Conservation (phyloP, 2,888 invertebrate species). For the Caenorhabditis wallacei region DNA sequence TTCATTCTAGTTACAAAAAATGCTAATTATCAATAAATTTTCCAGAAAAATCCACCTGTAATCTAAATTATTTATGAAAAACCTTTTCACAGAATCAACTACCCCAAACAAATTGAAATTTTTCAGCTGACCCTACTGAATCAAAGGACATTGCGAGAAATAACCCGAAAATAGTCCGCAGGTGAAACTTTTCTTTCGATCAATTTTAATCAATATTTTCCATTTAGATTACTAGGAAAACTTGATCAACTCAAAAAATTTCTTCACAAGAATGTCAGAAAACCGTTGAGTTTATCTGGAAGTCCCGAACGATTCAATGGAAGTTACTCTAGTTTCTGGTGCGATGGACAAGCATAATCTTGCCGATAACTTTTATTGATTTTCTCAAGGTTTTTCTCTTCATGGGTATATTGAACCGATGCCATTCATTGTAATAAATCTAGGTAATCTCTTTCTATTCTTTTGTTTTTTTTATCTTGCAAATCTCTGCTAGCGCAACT, state of each 20-base stretch:
- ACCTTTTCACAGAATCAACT: background rate
- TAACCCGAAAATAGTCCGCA: slow-evolving; percentile 68
- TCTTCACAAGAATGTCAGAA: slow-evolving; percentile 72
- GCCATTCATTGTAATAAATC: slow-evolving; percentile 36
- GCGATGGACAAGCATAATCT: slow-evolving; percentile 43
- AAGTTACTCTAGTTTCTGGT: slow-evolving; percentile 74
- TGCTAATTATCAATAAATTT: too few relatives aligned
- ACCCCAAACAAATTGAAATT: background rate
- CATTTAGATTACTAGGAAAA: slow-evolving; percentile 68
- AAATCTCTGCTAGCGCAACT: slow-evolving; percentile 5
- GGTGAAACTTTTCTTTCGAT: slow-evolving; percentile 39
- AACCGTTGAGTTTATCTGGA: slow-evolving; percentile 69
- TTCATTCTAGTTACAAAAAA: too few relatives aligned
- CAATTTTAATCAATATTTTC: too few relatives aligned
- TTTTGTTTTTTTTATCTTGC: background rate
- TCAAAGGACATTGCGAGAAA: slow-evolving; percentile 72
- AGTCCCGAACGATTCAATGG: slow-evolving; percentile 73
- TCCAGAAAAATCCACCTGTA: too few relatives aligned
- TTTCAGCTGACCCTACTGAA: slow-evolving; percentile 75
- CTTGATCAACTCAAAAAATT: slow-evolving; percentile 69
- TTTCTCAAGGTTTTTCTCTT: slow-evolving; percentile 26
- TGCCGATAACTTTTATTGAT: slow-evolving; percentile 8
- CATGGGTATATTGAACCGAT: slow-evolving; percentile 19
- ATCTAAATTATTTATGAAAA: background rate
- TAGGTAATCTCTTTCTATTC: background rate